These are phyloP conservation scores for Nematostella vectensis DNA, from an alignment of 92 coral and sea anemone genomes.

Conservation along the genomic window DNA sequence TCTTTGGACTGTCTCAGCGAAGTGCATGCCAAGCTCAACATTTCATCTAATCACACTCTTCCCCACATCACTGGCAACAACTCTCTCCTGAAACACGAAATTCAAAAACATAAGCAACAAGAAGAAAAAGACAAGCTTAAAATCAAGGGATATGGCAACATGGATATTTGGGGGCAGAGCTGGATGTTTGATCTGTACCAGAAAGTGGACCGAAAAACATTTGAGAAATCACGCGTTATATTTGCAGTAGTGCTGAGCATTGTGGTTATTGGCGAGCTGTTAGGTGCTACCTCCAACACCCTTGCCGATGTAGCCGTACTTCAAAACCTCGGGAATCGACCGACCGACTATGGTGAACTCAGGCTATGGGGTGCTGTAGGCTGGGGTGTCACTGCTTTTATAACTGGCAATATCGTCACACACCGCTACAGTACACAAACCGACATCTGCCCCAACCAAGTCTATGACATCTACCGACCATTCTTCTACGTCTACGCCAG, in stretches of 20 bases:
- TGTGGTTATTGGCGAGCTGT: slow-evolving; percentile 64
- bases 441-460: slow-evolving; percentile 83
- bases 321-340: slow-evolving; percentile 77
- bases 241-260: slow-evolving; percentile 59
- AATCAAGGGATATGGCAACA: slow-evolving; percentile 38
- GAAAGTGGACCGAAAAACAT: slow-evolving; percentile 41
- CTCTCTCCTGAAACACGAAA: slow-evolving; percentile 24
- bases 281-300: slow-evolving; percentile 83
- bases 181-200: slow-evolving; percentile 88
- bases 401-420: slow-evolving; percentile 77
- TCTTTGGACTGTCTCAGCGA: slow-evolving; percentile 66
- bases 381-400: slow-evolving; percentile 77
- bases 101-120: slow-evolving; percentile 16
- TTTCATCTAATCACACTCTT: slow-evolving; percentile 27
- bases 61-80: slow-evolving; percentile 8
- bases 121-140: slow-evolving; percentile 6
- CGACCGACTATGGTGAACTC: slow-evolving; percentile 78
- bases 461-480: slow-evolving; percentile 81
- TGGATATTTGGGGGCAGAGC: slow-evolving; percentile 58
- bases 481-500: slow-evolving; percentile 82
- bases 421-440: slow-evolving; percentile 54
- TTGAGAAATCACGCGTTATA: slow-evolving; percentile 60
- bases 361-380: slow-evolving; percentile 85
- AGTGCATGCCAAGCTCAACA: slow-evolving; percentile 57
- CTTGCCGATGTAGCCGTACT: slow-evolving; percentile 83